A percentile compares a stretch with the other conserved stretches of the same genome.
Conservation (phyloP, 2,113 vertebrate genomes). For the Gymnobelideus leadbeateri region DNA sequence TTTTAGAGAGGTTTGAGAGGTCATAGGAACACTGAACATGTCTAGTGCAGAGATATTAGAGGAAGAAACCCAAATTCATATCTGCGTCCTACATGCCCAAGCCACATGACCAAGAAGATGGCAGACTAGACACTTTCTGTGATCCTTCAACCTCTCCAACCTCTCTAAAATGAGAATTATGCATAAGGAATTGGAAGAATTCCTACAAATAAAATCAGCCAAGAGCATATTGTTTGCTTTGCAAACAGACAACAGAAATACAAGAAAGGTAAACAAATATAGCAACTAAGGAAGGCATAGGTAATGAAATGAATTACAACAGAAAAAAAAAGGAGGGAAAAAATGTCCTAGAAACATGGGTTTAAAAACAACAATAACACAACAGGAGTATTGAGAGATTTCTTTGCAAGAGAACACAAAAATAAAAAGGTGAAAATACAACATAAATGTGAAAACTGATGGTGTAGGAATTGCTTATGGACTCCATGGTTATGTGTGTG, state of each 20-base stretch:
- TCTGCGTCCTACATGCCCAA: background rate
- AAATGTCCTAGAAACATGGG: background rate
- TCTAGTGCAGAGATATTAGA: background rate
- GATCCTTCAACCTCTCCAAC: background rate
- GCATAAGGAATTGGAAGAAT: background rate
- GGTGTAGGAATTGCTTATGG: background rate
- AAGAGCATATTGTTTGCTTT: background rate
- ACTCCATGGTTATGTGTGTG: background rate
- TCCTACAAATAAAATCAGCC: background rate
- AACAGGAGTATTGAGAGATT: background rate
- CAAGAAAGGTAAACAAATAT: background rate
- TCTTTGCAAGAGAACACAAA: background rate
- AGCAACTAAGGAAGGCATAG: background rate
- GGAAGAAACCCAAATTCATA: background rate
- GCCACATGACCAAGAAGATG: background rate
- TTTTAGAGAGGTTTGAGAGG: background rate
- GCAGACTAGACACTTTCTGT: background rate
- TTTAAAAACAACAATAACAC: background rate
- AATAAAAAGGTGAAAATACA: background rate
- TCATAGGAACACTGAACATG: background rate
- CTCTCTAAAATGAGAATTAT: background rate
- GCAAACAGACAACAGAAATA: background rate
- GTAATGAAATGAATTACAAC: background rate
- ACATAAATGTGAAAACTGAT: background rate
- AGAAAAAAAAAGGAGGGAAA: background rate